Evolutionary conservation across 2,113 vertebrate genomes (phyloP).

Genomic region (Osmerus mordax): DNA sequence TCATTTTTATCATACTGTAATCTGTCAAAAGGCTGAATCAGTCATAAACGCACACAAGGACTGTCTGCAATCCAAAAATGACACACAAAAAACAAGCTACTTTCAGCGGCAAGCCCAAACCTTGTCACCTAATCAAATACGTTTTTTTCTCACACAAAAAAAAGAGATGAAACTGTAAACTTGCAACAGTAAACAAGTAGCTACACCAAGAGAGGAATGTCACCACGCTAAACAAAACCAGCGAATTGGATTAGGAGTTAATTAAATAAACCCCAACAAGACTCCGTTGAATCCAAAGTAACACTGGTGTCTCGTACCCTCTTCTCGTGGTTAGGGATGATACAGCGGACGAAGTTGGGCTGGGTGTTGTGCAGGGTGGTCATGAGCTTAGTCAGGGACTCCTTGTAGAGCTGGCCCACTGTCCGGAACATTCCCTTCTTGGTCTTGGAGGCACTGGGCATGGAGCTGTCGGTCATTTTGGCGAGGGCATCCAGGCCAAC

Average conservation of each 20-base stretch:
- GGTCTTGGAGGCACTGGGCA: constrained; percentile 85
- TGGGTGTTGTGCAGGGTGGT: constrained; percentile 93
- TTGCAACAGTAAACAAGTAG: background rate
- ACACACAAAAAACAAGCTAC: too few species aligned
- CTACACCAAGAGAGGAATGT: background rate
- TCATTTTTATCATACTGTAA: too few species aligned
- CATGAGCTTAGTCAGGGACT: constrained; percentile 94
- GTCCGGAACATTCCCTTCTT: constrained; percentile 99
- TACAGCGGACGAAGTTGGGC: constrained; percentile 96
- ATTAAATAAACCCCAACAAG: background rate
- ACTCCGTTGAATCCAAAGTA: background rate
- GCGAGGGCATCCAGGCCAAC: constrained; percentile 94
- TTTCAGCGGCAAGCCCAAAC: too few species aligned
- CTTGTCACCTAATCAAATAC: too few species aligned
- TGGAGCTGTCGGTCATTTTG: constrained; percentile 90
- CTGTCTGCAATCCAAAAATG: too few species aligned
- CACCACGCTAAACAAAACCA: background rate
- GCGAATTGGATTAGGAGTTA: background rate
- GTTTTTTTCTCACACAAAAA: too few species aligned
- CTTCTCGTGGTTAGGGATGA: constrained; percentile 98
- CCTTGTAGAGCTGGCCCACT: constrained; percentile 95
- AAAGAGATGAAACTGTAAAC: too few species aligned
- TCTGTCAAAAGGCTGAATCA: too few species aligned
- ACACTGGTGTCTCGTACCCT: constrained; percentile 70
- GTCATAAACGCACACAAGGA: too few species aligned